These are phyloP conservation scores for Gallinago solitaria DNA, from an alignment of 2,797 vertebrate genomes.

Conservation along the genomic window DNA sequence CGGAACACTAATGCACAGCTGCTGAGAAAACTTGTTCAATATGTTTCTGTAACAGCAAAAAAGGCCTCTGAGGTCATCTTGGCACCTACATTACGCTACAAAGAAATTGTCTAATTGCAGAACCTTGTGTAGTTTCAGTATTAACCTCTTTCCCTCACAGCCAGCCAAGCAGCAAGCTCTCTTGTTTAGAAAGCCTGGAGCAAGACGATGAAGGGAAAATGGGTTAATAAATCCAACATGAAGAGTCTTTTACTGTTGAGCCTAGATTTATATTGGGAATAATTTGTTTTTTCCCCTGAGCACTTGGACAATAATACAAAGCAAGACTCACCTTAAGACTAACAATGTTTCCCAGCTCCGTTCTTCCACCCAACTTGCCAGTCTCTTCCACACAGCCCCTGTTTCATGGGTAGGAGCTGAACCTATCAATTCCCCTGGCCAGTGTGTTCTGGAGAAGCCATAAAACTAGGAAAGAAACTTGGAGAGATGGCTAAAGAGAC, in stretches of 20 bases:
- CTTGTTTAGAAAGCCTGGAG: background rate
- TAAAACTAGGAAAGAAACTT: background rate
- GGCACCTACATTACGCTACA: background rate
- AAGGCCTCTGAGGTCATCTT: slow-evolving; percentile 52
- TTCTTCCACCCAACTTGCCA: background rate
- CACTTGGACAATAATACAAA: background rate
- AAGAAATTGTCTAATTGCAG: slow-evolving; percentile 62
- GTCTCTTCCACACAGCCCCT: background rate
- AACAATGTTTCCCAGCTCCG: background rate
- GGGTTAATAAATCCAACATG: background rate
- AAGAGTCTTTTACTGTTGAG: background rate
- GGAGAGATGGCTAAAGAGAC: background rate
- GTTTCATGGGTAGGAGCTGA: background rate
- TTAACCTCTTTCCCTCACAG: slow-evolving; percentile 11
- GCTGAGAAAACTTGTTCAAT: slow-evolving; percentile 57
- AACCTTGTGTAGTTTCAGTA: slow-evolving; percentile 32
- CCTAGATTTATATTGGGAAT: background rate
- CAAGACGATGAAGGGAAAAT: background rate
- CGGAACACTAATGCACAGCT: slow-evolving; percentile 46
- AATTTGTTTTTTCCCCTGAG: background rate
- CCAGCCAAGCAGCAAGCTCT: background rate
- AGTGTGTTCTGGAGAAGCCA: background rate
- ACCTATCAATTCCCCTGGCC: background rate
- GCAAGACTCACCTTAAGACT: background rate
- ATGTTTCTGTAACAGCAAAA: slow-evolving; percentile 30